Evolutionary conservation across 2,888 invertebrate species (phyloP).

Genomic region (Trichacis sp.): DNA sequence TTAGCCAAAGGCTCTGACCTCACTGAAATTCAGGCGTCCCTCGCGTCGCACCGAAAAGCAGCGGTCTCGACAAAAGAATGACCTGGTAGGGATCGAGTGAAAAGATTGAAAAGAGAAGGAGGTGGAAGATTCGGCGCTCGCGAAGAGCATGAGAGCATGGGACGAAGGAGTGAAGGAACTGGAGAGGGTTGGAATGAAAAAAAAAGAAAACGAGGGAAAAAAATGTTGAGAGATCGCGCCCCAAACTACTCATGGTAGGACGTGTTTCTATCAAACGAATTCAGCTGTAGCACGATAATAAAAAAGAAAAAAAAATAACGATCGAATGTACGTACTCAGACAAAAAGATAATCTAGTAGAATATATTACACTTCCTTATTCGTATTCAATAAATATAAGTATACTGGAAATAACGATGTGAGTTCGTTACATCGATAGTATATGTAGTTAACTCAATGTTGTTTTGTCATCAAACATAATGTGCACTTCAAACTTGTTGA

Average conservation of each 20-base stretch:
- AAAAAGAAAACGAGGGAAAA: slow-evolving; percentile 45
- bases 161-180: slow-evolving; percentile 7
- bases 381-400: too few relatives aligned
- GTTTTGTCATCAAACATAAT: too few relatives aligned
- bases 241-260: slow-evolving; percentile 37
- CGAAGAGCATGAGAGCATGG: slow-evolving; percentile 20
- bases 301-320: too few relatives aligned
- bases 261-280: background rate
- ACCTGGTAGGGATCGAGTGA: slow-evolving; percentile 34
- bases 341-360: too few relatives aligned
- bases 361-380: too few relatives aligned
- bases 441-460: too few relatives aligned
- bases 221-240: slow-evolving; percentile 57
- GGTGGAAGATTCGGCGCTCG: slow-evolving; percentile 48
- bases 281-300: too few relatives aligned
- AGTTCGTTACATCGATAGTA: too few relatives aligned
- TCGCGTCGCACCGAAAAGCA: slow-evolving; percentile 45
- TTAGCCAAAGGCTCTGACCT: slow-evolving; percentile 57
- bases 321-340: too few relatives aligned
- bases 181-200: slow-evolving; percentile 44
- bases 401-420: too few relatives aligned
- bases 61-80: slow-evolving; percentile 56
- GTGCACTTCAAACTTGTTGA: too few relatives aligned
- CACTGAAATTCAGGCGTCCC: slow-evolving; percentile 52
- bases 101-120: slow-evolving; percentile 16